Evolutionary conservation across 2,113 vertebrate species (phyloP).

Genomic region (Hippocampus abdominalis): DNA sequence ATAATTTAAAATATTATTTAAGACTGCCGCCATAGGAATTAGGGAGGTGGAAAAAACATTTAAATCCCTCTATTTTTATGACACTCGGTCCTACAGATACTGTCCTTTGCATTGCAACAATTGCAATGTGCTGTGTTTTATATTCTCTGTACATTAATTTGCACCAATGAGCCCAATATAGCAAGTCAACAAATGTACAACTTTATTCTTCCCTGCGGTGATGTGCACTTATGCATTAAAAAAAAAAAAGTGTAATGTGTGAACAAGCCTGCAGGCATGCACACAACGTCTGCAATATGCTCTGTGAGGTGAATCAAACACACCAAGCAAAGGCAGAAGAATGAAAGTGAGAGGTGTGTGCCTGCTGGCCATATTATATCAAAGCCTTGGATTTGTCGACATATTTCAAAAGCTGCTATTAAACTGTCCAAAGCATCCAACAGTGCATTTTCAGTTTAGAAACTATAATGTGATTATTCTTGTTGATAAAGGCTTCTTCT

Average conservation of each 20-base stretch:
- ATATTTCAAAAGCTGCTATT: not conserved
- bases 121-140: not conserved
- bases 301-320: not conserved
- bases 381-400: not conserved
- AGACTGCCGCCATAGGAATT: too few species aligned
- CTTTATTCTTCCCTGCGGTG: not conserved
- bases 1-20: too few species aligned
- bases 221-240: constrained; percentile 3
- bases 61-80: not conserved
- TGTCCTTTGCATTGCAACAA: not conserved
- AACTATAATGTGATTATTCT: not conserved
- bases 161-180: not conserved
- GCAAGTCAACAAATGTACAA: constrained; percentile 7
- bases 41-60: too few species aligned
- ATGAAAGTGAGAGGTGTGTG: not conserved
- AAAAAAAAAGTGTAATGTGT: constrained; percentile 4
- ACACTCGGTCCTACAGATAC: not conserved
- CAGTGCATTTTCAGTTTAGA: constrained; percentile 32
- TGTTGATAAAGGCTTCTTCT: constrained; percentile 1
- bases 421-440: constrained; percentile 12
- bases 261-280: constrained; percentile 4
- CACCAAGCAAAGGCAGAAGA: not conserved
- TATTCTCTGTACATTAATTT: not conserved
- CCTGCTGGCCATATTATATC: not conserved
- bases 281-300: constrained; percentile 3